These are phyloP conservation scores for Palaemon carinicauda DNA, from an alignment of 1,140 invertebrate species.

Conservation along the genomic window DNA sequence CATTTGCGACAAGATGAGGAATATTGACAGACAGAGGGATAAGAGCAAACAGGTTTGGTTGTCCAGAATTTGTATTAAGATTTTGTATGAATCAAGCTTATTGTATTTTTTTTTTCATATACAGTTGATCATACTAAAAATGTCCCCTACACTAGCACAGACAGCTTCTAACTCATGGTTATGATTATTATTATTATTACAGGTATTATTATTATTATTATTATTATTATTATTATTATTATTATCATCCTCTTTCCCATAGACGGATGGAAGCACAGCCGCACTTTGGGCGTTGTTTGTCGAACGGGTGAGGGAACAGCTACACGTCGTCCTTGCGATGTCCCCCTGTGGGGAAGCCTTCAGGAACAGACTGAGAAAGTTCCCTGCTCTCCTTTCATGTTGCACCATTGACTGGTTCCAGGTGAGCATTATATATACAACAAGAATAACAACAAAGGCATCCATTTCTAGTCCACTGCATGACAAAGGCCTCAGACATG, in stretches of 20 bases:
- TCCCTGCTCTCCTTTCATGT: slow-evolving; percentile 94
- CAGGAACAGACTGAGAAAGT: slow-evolving; percentile 87
- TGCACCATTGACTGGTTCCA: slow-evolving; percentile 99
- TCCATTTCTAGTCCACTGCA: no score
- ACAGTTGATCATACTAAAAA: no score
- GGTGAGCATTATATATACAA: no score
- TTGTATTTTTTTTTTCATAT: no score
- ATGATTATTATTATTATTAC: no score
- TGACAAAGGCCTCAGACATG: no score
- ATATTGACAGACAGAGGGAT: slow-evolving; percentile 88
- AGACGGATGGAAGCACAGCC: slow-evolving; percentile 88
- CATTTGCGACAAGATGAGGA: slow-evolving; percentile 92
- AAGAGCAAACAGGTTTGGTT: slow-evolving; percentile 76
- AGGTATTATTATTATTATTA: no score
- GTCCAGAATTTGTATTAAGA: not conserved
- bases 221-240: no score
- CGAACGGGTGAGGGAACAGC: slow-evolving; percentile 86
- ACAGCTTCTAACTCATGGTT: no score
- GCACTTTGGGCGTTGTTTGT: slow-evolving; percentile 95
- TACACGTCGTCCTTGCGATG: slow-evolving; percentile 93
- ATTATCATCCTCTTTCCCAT: slow-evolving; percentile 16
- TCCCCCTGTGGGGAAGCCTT: slow-evolving; percentile 86
- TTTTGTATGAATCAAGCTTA: no score
- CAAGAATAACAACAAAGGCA: no score
- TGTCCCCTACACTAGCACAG: no score